Conservation (phyloP, 2,797 vertebrate species). For the Mus spretus region DNA sequence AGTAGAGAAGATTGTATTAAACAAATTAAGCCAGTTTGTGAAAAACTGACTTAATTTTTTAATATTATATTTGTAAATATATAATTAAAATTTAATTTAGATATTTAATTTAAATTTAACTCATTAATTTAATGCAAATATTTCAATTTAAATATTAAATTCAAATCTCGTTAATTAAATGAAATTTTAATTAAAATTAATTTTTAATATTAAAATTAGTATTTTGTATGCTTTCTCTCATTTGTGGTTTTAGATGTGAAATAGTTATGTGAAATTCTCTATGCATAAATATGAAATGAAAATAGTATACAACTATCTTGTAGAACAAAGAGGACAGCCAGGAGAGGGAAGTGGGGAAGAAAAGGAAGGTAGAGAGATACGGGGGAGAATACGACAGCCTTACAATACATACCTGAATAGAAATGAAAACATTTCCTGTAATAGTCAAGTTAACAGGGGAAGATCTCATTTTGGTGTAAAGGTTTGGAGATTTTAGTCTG, state of each 20-base stretch:
- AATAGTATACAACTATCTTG: background rate
- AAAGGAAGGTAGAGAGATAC: background rate
- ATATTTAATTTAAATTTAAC: background rate
- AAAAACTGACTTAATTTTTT: background rate
- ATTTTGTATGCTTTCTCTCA: background rate
- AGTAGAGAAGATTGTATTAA: background rate
- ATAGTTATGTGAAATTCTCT: background rate
- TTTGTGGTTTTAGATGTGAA: background rate
- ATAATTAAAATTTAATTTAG: background rate
- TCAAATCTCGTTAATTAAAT: background rate
- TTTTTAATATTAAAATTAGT: background rate
- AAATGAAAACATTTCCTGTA: no score
- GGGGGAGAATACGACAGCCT: no score
- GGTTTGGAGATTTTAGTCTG: background rate
- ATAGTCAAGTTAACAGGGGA: background rate
- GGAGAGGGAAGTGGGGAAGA: background rate
- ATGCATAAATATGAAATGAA: background rate
- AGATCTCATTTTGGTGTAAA: background rate
- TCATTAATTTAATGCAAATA: background rate
- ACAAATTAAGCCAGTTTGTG: background rate
- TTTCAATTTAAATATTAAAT: background rate
- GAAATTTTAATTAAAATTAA: background rate
- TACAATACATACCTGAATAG: no score
- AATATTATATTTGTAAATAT: background rate
- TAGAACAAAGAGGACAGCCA: no score